Base-by-base conservation (phyloP, 2,888 invertebrate species). In the Zhengitettix transpicula region DNA sequence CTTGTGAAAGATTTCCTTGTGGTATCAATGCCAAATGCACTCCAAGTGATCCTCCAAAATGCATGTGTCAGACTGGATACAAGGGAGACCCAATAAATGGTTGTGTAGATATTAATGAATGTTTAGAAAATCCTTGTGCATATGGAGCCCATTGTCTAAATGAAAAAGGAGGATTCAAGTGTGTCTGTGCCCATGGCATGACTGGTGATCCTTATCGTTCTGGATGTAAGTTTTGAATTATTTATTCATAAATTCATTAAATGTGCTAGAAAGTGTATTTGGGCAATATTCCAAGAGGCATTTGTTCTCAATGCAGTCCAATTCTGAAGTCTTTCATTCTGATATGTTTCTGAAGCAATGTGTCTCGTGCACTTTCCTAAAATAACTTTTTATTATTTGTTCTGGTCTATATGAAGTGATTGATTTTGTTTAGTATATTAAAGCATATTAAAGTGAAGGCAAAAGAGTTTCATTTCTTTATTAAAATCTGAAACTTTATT, bases 21-120 rank as follows among this genome's bases (percentile, higher is more conserved):
- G 93, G 94, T 42, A 85, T 92, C 56, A 92, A 93, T 70, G 87
- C 92, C 7, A 88, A 88, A 73, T 94, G 93, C 71, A 89, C 89
- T 1, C 89, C 91, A 0, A 87, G 85, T 62, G 89, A 92, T 74
- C 92, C 92, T 10, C 92, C 93, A 1, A 84, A 83, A 68, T 94
- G 94, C 70, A 84, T 88, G 81, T 94, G 94, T 71, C 83, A 86
- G 73, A 79, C 84, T 17, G 93, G 94, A 14, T 92, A 83, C 70
- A 87, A 88, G 73, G 92, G 93, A 12, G 87, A 92, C 73, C 88
- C 92, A 0, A 78, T 89, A 52, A 82, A 83, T 65, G 90, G 91
- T 42, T 92, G 92, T 69, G 79, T 83, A 1, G 91, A 92, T 69
- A 84, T 89, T 63, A 88, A 94, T 70, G 93, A 94, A 74, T 94